These are phyloP conservation scores for Elgaria multicarinata DNA, from an alignment of 2,113 vertebrate species.

Conservation along the genomic window DNA sequence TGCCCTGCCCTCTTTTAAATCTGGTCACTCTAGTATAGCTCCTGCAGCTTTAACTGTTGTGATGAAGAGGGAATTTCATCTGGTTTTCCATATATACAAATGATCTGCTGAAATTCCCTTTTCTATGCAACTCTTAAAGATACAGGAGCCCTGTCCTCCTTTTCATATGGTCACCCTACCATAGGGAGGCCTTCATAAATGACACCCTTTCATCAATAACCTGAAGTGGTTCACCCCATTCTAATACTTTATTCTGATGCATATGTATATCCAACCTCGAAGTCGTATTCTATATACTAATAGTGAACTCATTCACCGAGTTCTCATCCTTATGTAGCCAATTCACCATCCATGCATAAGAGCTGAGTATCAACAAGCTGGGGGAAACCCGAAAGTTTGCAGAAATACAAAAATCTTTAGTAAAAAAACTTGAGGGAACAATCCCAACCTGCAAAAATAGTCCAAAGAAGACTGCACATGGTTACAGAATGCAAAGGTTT, in stretches of 20 bases:
- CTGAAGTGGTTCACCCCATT: neutral
- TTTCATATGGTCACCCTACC: too few species aligned
- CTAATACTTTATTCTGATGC: neutral
- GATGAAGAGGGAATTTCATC: too few species aligned
- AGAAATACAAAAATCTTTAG: neutral
- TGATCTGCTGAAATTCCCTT: too few species aligned
- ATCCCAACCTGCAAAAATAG: neutral
- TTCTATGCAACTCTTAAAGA: too few species aligned
- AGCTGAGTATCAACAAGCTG: neutral
- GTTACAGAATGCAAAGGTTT: neutral
- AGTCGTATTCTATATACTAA: neutral
- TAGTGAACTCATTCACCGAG: neutral
- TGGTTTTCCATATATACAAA: too few species aligned
- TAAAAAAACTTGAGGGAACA: neutral
- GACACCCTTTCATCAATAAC: neutral
- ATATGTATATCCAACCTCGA: neutral
- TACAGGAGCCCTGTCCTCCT: too few species aligned
- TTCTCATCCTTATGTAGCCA: neutral
- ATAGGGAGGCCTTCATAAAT: neutral
- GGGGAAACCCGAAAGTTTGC: neutral
- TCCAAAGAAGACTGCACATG: neutral
- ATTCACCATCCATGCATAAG: neutral
- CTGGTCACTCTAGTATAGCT: too few species aligned
- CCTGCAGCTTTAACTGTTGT: too few species aligned
- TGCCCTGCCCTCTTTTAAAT: too few species aligned